Evolutionary conservation across 2,113 vertebrate genomes (phyloP).

Genomic region (Oxyruncus cristatus): DNA sequence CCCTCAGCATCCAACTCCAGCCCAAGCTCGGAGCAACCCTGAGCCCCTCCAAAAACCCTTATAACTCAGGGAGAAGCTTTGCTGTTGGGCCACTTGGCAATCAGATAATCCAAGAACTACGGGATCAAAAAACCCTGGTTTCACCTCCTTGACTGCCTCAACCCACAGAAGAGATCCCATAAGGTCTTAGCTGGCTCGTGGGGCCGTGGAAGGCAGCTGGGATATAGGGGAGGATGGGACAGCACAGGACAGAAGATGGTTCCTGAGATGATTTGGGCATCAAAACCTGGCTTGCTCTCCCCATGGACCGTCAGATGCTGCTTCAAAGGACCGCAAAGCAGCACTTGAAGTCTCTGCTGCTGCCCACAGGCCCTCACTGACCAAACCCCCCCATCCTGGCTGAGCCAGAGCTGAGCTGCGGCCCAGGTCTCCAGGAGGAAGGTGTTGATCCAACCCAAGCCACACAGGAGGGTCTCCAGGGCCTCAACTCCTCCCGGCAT

Average conservation of each 20-base stretch:
- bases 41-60: background rate
- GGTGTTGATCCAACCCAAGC: background rate
- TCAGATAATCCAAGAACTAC: background rate
- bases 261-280: background rate
- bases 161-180: background rate
- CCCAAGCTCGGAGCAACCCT: background rate
- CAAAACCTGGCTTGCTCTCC: background rate
- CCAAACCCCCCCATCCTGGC: background rate
- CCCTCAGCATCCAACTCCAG: too few species aligned
- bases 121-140: rapidly evolving
- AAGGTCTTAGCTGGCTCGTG: background rate
- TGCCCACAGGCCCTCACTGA: rapidly evolving
- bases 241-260: background rate
- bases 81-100: background rate
- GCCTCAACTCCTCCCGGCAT: background rate
- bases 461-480: background rate
- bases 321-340: background rate
- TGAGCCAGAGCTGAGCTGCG: background rate
- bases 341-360: background rate
- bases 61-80: background rate
- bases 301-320: background rate
- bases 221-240: background rate
- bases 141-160: background rate
- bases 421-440: background rate
- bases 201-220: background rate